Base-by-base conservation (phyloP, 2,888 invertebrate genomes). In the Cyclophora albipunctata region DNA sequence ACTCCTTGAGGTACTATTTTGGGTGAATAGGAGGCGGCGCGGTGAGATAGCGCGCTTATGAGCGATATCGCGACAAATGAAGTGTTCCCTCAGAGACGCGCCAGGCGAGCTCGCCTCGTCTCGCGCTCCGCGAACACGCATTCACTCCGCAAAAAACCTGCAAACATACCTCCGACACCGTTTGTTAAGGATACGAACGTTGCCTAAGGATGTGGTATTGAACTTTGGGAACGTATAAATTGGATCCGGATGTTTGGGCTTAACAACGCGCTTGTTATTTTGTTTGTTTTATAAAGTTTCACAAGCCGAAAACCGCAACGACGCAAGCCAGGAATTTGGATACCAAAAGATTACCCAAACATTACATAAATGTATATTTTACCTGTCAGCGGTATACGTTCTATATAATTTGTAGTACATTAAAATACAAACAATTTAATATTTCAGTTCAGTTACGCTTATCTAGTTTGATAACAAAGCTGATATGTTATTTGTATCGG, bases 1-100 rank as follows among this genome's bases (percentile, higher is more conserved):
- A 84, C 81, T 83, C 84, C 84, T 84, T 78, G 80, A 84, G 82
- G 81, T 81, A 84, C 81, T 83, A 84, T 86, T 86, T 86, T 72
- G 81, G 84, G 68, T 85, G 85, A 86, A 86, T 84, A 76, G 84
- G 71, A 61, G 73, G 71, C 73, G 75, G 71, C 63, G 70, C 66
- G 67, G 63, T 55, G 72, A 84, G 83, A 85, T 84, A 84, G 82
- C 75, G 74, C 73, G 78, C 81, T 84, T 82, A 82, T 82, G 81
- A 82, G 76, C 78, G 81, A 83, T 85, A 86, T 84, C 84, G 77
- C 78, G 70, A 75, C 84, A 85, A 86, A 86, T 79, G 77, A 85
- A 85, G 86, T 84, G 75, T 71, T 60, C 73, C 57, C 56, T 51
- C 58, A 37, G 4, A 4, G 4, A 37, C 4, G 37, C 4, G 5